Evolutionary conservation across 2,797 vertebrate genomes (phyloP).

Genomic region (Falco berigora): DNA sequence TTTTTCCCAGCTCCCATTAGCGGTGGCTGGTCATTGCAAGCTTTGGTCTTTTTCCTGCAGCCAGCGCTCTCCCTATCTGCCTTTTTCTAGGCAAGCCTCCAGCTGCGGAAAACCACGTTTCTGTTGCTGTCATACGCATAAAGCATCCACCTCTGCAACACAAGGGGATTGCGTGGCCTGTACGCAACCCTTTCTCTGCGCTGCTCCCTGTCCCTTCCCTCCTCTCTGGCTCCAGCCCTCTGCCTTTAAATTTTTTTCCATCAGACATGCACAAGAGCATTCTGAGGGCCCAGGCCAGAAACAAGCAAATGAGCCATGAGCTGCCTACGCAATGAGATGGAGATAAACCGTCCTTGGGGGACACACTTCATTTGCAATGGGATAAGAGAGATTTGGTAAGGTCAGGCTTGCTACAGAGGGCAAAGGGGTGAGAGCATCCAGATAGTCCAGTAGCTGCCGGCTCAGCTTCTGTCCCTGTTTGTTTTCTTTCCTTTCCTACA

Average conservation of each 20-base stretch:
- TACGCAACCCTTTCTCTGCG: neutral
- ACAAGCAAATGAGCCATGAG: neutral
- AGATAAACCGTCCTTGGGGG: neutral
- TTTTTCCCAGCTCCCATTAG: neutral
- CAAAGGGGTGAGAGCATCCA: neutral
- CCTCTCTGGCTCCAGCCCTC: neutral
- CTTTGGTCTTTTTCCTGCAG: neutral
- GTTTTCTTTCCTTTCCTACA: neutral
- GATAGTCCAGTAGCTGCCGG: neutral
- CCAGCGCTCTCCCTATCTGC: neutral
- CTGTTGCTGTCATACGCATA: neutral
- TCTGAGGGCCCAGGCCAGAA: neutral
- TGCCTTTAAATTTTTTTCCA: neutral
- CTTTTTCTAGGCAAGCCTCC: neutral
- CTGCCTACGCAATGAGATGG: neutral
- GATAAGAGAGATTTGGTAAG: neutral
- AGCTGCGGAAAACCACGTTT: neutral
- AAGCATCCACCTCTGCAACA: neutral
- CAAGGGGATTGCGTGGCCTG: neutral
- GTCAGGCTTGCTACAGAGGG: neutral
- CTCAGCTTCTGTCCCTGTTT: neutral
- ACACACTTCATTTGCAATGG: neutral
- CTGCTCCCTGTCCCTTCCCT: neutral
- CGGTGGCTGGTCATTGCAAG: neutral
- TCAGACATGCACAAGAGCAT: neutral